These are phyloP conservation scores for Enteromius trimaculatus DNA, from an alignment of 2,797 vertebrate genomes.

Conservation along the genomic window DNA sequence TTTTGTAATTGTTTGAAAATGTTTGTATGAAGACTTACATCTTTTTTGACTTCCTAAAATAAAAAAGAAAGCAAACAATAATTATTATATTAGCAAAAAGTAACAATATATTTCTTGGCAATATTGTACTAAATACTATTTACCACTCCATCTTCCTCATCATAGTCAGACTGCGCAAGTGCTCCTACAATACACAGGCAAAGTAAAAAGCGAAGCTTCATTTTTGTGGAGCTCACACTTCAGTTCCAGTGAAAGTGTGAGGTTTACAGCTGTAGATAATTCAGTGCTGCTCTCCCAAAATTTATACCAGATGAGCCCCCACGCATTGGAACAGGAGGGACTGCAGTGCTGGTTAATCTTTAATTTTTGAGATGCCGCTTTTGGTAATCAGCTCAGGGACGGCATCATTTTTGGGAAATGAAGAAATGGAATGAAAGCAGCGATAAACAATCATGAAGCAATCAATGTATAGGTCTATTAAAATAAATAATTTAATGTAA, in stretches of 20 bases:
- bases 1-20: background rate
- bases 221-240: constrained; percentile 56
- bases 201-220: constrained; percentile 79
- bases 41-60: background rate
- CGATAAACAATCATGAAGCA: background rate
- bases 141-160: constrained; percentile 66
- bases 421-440: constrained; percentile 1
- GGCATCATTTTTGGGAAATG: constrained; percentile 53
- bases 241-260: constrained; percentile 22
- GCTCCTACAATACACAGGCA: constrained; percentile 68
- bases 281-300: background rate
- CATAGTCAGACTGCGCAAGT: constrained; percentile 55
- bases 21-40: constrained; percentile 27
- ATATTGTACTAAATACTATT: constrained; percentile 33
- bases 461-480: background rate
- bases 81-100: background rate
- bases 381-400: background rate
- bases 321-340: constrained; percentile 15
- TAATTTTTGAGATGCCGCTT: constrained; percentile 32
- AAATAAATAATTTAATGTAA: background rate
- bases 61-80: background rate
- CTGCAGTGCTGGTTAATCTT: constrained; percentile 46
- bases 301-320: constrained; percentile 49
- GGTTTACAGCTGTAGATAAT: constrained; percentile 3
- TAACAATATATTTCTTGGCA: background rate